phyloP scores from a whole-genome alignment of 1,140 invertebrate species.

The Drosophila micromelanica region DNA sequence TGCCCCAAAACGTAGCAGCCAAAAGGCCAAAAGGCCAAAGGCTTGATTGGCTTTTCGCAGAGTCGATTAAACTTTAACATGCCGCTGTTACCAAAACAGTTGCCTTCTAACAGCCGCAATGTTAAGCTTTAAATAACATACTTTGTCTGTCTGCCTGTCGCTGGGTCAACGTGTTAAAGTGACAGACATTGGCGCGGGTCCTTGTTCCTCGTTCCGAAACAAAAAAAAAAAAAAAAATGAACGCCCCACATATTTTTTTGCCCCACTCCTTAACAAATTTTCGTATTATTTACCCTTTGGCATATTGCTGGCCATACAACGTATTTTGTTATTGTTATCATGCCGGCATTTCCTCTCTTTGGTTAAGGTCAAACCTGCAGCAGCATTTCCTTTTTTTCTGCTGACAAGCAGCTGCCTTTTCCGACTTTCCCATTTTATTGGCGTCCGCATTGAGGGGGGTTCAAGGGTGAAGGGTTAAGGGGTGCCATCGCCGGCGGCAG shows the following conservation, averaged over 20 bases:
- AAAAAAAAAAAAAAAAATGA: neutral
- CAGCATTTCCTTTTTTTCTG: slow-evolving; percentile 53
- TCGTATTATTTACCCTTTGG: slow-evolving; percentile 48
- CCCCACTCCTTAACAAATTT: slow-evolving; percentile 16
- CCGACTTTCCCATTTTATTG: slow-evolving; percentile 61
- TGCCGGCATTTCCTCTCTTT: slow-evolving; percentile 28
- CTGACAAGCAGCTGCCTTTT: slow-evolving; percentile 58
- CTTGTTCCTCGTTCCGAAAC: neutral
- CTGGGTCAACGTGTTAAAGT: slow-evolving; percentile 20
- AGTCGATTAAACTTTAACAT: slow-evolving; percentile 19
- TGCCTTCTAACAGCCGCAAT: neutral
- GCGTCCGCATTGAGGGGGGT: slow-evolving; percentile 11
- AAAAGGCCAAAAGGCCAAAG: slow-evolving; percentile 24
- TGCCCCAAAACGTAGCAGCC: neutral
- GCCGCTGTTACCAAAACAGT: slow-evolving; percentile 7
- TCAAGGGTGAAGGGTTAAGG: neutral
- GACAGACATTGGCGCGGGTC: neutral
- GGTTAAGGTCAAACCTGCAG: slow-evolving; percentile 61
- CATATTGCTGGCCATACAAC: slow-evolving; percentile 49
- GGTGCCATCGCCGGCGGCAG: neutral
- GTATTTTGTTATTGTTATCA: slow-evolving; percentile 61
- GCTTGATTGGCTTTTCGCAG: slow-evolving; percentile 66
- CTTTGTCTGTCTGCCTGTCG: neutral
- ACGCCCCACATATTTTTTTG: slow-evolving; percentile 33
- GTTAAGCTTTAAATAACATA: slow-evolving; percentile 15